Evolutionary conservation across 2,888 invertebrate species (phyloP), one percentile per base, ranked within the genome.

Genomic region (Plagodis dolabraria): DNA sequence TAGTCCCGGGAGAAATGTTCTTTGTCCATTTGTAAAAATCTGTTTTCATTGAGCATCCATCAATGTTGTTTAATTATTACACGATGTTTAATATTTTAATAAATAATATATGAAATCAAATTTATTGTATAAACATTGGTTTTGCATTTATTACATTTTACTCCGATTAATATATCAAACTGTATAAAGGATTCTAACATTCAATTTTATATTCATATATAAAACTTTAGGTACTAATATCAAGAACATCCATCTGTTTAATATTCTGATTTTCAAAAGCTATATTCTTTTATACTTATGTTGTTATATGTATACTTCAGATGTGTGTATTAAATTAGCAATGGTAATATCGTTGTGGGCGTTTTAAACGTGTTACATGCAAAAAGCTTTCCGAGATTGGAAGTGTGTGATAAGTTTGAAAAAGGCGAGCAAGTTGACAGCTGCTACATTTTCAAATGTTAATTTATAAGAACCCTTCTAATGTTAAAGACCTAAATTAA

Each of bases 391-490:
- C 57, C 47, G 58, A 62, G 64, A 64, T 69, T 63, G 52, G 48
- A 63, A 53, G 53, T 44, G 45, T 45, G 43, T 47, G 69, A 67
- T 67, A 67, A 55, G 51, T 60, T 66, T 64, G 62, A 58, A 74
- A 76, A 74, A 68, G 64, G 68, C 62, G 57, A 69, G 64, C 64
- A 63, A 53, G 60, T 67, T 60, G 69, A 70, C 74, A 54, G 63
- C 53, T 63, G 67, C 54, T 53, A 60, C 61, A 55, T 67, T 68
- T 72, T 68, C 65, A 60, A 63, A 65, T 40, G 40, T 40, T 10
- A 40, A 40, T 9, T 36, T 22, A 22, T 22, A 22, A 22, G 22
- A 22, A 22, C 22, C 22, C 4, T 22, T 22, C 22, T 22, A 22
- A 4, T 22, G 22, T 4, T 22, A 4, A 22, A 1, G 22, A 22